Evolutionary conservation across 1,140 invertebrate genomes (phyloP).

Genomic region (Macrobrachium rosenbergii): DNA sequence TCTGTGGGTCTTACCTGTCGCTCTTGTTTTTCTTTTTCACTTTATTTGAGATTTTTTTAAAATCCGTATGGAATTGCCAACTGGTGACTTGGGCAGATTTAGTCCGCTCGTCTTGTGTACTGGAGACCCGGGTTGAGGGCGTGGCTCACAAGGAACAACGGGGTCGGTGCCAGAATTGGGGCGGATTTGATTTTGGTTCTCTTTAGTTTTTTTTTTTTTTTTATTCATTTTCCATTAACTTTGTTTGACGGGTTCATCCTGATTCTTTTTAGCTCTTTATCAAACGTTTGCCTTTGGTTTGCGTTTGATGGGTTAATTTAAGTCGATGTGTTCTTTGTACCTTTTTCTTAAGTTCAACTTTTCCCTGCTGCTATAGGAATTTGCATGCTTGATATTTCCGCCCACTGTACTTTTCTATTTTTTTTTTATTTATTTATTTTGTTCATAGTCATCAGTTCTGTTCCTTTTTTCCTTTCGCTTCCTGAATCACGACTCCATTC

Average conservation of each 20-base stretch:
- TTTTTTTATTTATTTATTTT: neutral
- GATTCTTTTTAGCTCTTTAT: neutral
- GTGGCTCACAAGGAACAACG: too few species aligned
- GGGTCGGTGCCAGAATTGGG: too few species aligned
- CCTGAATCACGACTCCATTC: too few species aligned
- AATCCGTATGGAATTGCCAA: too few species aligned
- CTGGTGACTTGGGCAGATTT: too few species aligned
- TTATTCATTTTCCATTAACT: neutral
- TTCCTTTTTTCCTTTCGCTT: constrained; percentile 1
- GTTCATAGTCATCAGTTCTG: neutral
- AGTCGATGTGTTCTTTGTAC: neutral
- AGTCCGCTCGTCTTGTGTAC: too few species aligned
- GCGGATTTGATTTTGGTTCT: neutral
- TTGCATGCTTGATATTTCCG: neutral
- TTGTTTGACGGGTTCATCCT: neutral
- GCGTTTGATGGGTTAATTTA: neutral
- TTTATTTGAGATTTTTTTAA: too few species aligned
- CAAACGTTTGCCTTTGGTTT: neutral
- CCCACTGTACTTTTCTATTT: neutral
- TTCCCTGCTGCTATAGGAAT: neutral
- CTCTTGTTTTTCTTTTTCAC: too few species aligned
- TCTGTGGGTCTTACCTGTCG: too few species aligned
- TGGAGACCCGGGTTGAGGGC: too few species aligned
- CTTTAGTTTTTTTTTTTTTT: neutral
- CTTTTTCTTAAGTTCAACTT: neutral